These are phyloP conservation scores for Colletes collaris DNA, from an alignment of 2,888 invertebrate genomes.

Conservation along the genomic window DNA sequence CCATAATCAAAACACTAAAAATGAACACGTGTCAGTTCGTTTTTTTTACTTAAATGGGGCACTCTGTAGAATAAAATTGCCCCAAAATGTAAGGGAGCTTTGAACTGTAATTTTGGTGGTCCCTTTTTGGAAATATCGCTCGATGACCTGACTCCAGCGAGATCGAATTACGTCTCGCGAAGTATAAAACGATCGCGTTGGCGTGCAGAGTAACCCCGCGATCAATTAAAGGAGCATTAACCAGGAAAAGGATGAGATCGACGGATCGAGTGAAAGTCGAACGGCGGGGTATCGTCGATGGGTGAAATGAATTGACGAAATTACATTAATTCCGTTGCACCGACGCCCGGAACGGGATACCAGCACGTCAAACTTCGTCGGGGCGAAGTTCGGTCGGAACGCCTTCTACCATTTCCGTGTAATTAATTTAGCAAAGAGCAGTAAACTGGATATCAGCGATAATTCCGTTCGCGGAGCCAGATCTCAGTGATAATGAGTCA, in stretches of 20 bases:
- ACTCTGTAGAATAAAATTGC: too few species aligned
- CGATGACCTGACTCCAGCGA: too few species aligned
- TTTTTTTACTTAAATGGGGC: too few species aligned
- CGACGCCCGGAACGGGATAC: not conserved
- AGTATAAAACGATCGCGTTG: not conserved
- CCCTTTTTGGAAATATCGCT: too few species aligned
- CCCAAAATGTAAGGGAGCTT: too few species aligned
- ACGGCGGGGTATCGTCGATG: not conserved
- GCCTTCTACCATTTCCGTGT: slow-evolving; percentile 21
- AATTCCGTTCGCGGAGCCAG: slow-evolving; percentile 43
- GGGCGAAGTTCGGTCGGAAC: not conserved
- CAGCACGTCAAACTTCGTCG: slow-evolving; percentile 23
- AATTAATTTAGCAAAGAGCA: slow-evolving; percentile 55
- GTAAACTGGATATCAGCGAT: slow-evolving; percentile 48
- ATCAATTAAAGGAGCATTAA: slow-evolving; percentile 17
- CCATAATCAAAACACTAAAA: too few species aligned
- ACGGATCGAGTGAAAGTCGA: slow-evolving; percentile 15
- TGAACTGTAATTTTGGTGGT: too few species aligned
- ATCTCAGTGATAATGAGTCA: slow-evolving; percentile 56
- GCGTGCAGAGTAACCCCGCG: not conserved
- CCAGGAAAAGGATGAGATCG: slow-evolving; percentile 10
- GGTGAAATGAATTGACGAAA: slow-evolving; percentile 26
- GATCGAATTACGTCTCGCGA: not conserved
- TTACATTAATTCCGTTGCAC: slow-evolving; percentile 3
- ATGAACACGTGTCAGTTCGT: too few species aligned